A percentile compares a stretch with the other conserved stretches of the same genome.
phyloP scores from a whole-genome alignment of 1,140 invertebrate genomes.

The Heterodera schachtii region DNA sequence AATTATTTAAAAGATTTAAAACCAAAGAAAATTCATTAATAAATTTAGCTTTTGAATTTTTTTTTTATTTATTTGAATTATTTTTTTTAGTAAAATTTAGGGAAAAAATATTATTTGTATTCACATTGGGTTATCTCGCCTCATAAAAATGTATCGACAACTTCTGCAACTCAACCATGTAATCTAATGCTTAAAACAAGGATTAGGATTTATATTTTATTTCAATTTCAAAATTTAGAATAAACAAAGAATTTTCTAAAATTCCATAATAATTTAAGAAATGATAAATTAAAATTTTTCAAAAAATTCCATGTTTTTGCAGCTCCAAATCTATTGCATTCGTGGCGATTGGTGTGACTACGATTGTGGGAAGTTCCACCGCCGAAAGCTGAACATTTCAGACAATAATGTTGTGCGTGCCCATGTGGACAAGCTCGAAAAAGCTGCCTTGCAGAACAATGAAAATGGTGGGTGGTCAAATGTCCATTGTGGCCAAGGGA shows the following conservation, averaged over 20 bases:
- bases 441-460: neutral
- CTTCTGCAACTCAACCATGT: slow-evolving; percentile 12
- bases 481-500: neutral
- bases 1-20: no score
- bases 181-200: neutral
- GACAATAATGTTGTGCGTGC: neutral
- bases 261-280: no score
- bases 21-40: no score
- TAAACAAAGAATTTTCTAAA: no score
- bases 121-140: no score
- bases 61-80: no score
- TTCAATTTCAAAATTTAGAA: neutral
- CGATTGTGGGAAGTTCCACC: slow-evolving; percentile 25
- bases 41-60: no score
- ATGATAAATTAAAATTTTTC: no score
- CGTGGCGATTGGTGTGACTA: slow-evolving; percentile 22
- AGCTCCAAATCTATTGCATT: slow-evolving; percentile 19
- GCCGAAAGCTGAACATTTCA: neutral
- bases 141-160: slow-evolving; percentile 5
- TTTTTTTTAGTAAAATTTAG: no score
- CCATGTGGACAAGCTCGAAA: neutral
- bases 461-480: neutral
- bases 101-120: no score
- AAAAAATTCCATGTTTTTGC: neutral
- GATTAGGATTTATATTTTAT: neutral